Base-by-base conservation (phyloP, 2,797 vertebrate species). In the Poeciliopsis presidionis region DNA sequence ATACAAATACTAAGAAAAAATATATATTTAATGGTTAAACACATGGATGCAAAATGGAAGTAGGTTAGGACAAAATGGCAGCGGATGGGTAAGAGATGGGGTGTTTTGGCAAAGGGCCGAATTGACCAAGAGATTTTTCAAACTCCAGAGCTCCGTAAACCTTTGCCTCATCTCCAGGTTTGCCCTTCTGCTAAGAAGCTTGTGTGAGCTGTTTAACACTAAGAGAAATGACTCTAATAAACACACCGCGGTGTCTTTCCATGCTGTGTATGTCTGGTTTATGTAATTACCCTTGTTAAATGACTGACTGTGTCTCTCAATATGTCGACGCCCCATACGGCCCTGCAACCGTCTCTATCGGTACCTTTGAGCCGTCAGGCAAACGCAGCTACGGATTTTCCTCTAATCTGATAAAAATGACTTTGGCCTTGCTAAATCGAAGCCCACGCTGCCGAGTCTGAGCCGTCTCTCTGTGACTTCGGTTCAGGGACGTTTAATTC, bases 401-500 rank as follows among this genome's bases (percentile, higher is more conserved):
- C 71, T 83, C 73, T 13, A 55, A 81, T 59, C 57, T 49, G 43
- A 84, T 76, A 76, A 89, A 53, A 87, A 88, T 70, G 55, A 86
- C 70, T 85, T 78, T 85, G 78, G 78, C 61, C 82, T 82, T 73
- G 74, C 69, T 88, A 82, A 91, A 87, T 88, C 65, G 36, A 49
- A 55, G 77, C 75, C 79, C 77, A 84, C 22, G 33, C 84, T 80
- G 85, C 73, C 74, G 73, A 85, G 81, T 88, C 86, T 90, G 78
- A 88, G 84, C 85, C 39, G 57, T 86, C 72, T 83, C 76, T 81
- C 76, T 55, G 57, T 89, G 87, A 88, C 88, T 91, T 74, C 61
- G 80, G 83, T 87, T 93, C 91, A 92, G 86, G 89, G 91, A 89
- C 87, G 85, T 76, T 87, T 83, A 65, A 90, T 94, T 93, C 87